Evolutionary conservation across 2,113 vertebrate genomes (phyloP), one percentile per base, ranked within the genome.

Genomic region (Oncorhynchus mykiss): DNA sequence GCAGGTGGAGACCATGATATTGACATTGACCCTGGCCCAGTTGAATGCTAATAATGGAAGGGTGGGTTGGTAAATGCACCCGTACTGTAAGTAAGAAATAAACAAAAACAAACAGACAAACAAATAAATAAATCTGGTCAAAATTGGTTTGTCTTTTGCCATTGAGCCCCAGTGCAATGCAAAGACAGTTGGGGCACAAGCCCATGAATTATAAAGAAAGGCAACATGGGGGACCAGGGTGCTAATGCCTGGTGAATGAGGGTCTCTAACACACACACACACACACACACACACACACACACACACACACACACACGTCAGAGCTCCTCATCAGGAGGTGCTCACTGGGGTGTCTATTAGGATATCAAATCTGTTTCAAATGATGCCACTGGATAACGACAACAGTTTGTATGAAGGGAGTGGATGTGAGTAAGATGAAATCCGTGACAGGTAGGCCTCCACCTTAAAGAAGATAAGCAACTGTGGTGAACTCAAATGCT

Each of bases 131-230:
- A 90, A 90, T 77, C 74, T 84, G 87, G 82, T 74, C 77, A 83
- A 87, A 88, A 90, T 78, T 11, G 39, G 39, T 11, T 11, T 45
- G 39, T 45, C 39, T 45, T 45, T 45, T 45, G 81, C 79, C 86
- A 87, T 89, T 85, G 84, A 87, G 77, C 73, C 49, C 39, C 1
- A 31, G 9, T 88, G 87, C 88, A 87, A 88, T 86, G 86, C 87
- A 90, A 89, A 89, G 85, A 83, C 82, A 85, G 85, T 67, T 60
- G 77, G 80, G 80, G 84, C 88, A 91, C 87, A 88, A 90, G 89
- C 85, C 84, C 87, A 88, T 91, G 87, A 91, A 92, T 91, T 89
- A 88, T 86, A 87, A 86, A 92, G 84, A 83, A 34, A 7, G 70
- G 79, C 79, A 84, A 81, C 77, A 82, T 77, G 81, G 73, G 39